Conservation (phyloP, 2,113 vertebrate species). For the Passer domesticus region DNA sequence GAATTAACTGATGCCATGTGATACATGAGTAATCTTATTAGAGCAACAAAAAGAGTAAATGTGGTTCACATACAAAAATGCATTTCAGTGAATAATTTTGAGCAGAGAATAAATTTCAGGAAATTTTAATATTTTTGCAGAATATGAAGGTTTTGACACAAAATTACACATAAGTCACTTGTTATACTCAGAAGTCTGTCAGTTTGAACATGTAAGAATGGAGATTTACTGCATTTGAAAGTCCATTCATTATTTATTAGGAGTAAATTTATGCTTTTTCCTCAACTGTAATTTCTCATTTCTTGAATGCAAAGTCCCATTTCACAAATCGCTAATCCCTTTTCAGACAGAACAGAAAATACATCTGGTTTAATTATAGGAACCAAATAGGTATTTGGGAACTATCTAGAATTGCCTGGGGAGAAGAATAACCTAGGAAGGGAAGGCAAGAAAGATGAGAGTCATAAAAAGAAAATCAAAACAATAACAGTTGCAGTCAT, state of each 20-base stretch:
- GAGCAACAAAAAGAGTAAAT: constrained; percentile 7
- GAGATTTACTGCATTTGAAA: neutral
- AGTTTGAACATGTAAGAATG: neutral
- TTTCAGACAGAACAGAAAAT: neutral
- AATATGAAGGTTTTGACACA: neutral
- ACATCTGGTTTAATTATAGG: constrained; percentile 24
- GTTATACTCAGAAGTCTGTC: neutral
- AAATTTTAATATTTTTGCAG: neutral
- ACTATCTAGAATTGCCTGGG: neutral
- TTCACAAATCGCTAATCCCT: neutral
- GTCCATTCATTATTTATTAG: neutral
- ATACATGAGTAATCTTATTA: constrained; percentile 24
- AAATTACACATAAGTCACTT: neutral
- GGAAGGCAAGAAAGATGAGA: constrained; percentile 1
- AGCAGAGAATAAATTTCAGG: neutral
- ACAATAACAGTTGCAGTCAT: neutral
- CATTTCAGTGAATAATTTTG: neutral
- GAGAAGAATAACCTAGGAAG: neutral
- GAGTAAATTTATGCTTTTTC: neutral
- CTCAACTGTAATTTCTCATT: neutral
- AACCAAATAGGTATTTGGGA: constrained; percentile 16
- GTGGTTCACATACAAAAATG: neutral
- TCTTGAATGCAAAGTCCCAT: constrained; percentile 9
- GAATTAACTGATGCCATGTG: constrained; percentile 24
- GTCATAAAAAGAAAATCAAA: neutral